Evolutionary conservation across 2,113 vertebrate genomes (phyloP).

Genomic region (Coturnix japonica): DNA sequence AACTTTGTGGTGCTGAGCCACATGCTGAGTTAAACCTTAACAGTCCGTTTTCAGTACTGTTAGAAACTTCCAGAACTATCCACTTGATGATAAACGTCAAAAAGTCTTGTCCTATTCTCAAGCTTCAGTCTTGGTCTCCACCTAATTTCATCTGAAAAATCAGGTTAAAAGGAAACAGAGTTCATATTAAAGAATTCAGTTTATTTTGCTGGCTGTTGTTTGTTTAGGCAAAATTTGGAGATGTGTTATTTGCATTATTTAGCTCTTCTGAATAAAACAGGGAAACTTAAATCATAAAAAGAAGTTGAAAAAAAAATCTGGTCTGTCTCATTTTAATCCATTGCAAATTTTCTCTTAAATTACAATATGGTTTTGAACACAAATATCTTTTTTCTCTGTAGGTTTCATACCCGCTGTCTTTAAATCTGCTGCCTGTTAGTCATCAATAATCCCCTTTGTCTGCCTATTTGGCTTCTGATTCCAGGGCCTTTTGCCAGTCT

Average conservation of each 20-base stretch:
- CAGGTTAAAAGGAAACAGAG: background rate
- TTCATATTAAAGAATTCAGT: background rate
- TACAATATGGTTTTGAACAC: background rate
- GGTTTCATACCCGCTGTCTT: constrained; percentile 37
- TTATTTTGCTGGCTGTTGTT: background rate
- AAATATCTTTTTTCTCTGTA: constrained; percentile 40
- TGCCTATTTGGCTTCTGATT: constrained; percentile 29
- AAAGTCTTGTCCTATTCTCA: background rate
- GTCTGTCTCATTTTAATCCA: background rate
- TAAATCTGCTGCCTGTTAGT: constrained; percentile 18
- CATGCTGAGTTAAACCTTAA: too few relatives aligned
- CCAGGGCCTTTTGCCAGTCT: constrained; percentile 3
- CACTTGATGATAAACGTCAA: background rate
- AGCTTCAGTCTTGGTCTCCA: background rate
- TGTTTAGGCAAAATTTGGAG: background rate
- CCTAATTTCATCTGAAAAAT: too few relatives aligned
- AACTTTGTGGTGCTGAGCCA: too few relatives aligned
- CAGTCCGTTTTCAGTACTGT: background rate
- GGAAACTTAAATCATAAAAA: background rate
- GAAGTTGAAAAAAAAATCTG: background rate
- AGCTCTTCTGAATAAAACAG: background rate
- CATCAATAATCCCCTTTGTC: background rate
- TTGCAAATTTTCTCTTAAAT: background rate
- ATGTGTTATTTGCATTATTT: background rate
- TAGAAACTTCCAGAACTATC: background rate